phyloP scores from a whole-genome alignment of 2,113 vertebrate species.

The Aphelocoma coerulescens region DNA sequence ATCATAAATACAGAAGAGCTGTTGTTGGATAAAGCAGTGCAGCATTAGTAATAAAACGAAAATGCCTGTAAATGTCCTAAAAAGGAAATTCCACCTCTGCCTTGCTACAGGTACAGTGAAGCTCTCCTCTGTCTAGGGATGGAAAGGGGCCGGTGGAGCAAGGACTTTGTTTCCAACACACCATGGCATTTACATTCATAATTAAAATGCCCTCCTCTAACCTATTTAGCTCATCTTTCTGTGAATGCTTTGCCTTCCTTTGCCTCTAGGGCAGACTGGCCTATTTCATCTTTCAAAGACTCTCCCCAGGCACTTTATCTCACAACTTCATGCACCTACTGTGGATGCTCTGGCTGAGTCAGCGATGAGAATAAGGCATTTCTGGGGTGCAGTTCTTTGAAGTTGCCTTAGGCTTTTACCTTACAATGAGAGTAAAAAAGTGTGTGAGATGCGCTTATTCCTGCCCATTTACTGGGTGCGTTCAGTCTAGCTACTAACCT shows the following conservation, averaged over 20 bases:
- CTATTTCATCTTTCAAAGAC: neutral
- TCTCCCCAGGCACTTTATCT: neutral
- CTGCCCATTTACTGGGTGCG: neutral
- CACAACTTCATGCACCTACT: neutral
- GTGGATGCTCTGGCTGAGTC: neutral
- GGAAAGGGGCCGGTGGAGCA: neutral
- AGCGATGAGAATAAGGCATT: accelerated
- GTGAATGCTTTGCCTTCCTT: neutral
- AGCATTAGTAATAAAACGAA: neutral
- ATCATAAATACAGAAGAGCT: neutral
- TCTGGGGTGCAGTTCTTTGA: neutral
- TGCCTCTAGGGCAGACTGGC: neutral
- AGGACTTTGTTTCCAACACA: neutral
- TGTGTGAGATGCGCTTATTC: neutral
- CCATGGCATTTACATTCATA: neutral
- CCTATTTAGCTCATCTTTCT: slow-evolving; percentile 4
- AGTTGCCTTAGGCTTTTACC: neutral
- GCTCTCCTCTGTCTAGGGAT: neutral
- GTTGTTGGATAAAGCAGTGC: neutral
- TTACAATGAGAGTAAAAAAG: neutral
- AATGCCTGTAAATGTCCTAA: neutral
- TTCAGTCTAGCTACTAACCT: neutral
- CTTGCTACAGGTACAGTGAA: neutral
- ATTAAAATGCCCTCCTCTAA: neutral
- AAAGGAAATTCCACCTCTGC: neutral